Percentiles rank a stretch among this genome's conserved stretches.
Evolutionary conservation across 2,113 vertebrate species (phyloP).

Genomic region (Actenoides lindsayi): DNA sequence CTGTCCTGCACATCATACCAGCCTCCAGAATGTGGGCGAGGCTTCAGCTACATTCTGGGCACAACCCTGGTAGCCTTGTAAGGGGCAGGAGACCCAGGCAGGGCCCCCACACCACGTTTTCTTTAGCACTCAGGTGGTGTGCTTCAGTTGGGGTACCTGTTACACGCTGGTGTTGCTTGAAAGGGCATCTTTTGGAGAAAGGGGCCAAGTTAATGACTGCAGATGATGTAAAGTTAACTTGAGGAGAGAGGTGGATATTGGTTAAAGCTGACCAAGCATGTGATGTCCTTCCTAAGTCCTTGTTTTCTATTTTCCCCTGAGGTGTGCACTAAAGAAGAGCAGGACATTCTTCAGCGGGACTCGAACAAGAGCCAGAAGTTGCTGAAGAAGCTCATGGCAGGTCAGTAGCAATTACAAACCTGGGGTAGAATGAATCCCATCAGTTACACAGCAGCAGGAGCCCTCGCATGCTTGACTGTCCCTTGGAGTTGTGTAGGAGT

Average conservation of each 20-base stretch:
- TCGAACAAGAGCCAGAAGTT: constrained; percentile 98
- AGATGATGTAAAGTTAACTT: neutral
- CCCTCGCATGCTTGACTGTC: neutral
- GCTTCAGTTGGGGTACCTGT: neutral
- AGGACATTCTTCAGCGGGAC: constrained; percentile 91
- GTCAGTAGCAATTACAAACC: constrained; percentile 60
- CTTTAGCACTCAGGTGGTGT: neutral
- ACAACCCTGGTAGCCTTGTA: neutral
- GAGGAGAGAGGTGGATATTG: neutral
- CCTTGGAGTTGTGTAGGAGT: neutral
- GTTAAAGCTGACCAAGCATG: neutral
- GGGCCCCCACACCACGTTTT: neutral
- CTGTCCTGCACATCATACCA: neutral
- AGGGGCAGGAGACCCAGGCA: neutral
- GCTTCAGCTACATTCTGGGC: neutral
- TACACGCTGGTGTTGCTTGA: neutral
- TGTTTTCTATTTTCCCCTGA: constrained; percentile 30
- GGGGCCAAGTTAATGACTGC: neutral
- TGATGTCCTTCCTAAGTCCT: neutral
- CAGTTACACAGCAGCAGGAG: neutral
- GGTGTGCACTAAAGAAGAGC: constrained; percentile 96
- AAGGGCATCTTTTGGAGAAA: neutral
- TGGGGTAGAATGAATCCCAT: neutral
- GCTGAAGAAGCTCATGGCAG: constrained; percentile 93
- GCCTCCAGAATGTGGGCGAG: neutral